Conservation (phyloP, 2,113 vertebrate genomes). For the Herpetotheres cachinnans region DNA sequence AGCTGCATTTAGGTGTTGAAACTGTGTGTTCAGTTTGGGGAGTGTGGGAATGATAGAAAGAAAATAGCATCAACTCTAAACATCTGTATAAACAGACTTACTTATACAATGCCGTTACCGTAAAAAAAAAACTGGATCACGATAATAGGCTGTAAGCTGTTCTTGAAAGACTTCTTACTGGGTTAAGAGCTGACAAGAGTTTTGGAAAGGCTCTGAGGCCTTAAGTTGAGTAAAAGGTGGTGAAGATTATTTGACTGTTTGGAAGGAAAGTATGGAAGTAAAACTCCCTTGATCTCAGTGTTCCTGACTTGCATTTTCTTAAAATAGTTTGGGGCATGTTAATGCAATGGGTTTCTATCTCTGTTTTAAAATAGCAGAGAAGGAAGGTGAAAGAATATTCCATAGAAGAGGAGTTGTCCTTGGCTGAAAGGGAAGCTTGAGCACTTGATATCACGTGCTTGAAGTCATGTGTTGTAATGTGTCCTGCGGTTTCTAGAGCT, state of each 20-base stretch:
- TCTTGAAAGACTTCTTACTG: background rate
- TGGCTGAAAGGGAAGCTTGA: background rate
- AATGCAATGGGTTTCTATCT: background rate
- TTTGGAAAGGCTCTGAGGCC: background rate
- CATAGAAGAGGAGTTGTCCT: background rate
- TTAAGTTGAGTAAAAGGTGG: background rate
- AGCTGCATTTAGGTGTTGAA: background rate
- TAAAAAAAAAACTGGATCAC: background rate
- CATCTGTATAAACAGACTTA: background rate
- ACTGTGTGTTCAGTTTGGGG: background rate
- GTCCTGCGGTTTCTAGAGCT: conserved; percentile 28
- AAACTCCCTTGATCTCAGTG: background rate
- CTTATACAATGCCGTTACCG: background rate
- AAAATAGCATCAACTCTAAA: background rate
- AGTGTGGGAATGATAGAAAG: background rate
- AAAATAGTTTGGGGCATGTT: background rate
- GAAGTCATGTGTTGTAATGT: background rate
- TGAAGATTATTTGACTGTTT: background rate
- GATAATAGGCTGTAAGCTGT: background rate
- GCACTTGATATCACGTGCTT: background rate
- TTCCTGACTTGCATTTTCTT: background rate
- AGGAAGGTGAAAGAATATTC: background rate
- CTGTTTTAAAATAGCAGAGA: background rate
- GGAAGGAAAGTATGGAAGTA: background rate
- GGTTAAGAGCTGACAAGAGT: background rate